These are phyloP conservation scores for Bagarius yarrelli DNA, from an alignment of 2,113 vertebrate genomes.

Conservation along the genomic window DNA sequence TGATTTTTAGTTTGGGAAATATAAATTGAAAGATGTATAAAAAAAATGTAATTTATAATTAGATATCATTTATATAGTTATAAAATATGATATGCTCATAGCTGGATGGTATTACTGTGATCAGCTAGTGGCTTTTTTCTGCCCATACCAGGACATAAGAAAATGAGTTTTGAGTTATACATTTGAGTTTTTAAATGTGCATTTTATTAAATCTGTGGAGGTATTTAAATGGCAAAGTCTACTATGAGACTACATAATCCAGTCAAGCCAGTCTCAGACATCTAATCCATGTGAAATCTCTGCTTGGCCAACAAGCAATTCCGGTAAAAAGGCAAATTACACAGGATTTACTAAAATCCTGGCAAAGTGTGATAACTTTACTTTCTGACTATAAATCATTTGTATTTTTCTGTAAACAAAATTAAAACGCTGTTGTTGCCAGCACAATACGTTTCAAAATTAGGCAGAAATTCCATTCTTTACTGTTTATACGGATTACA, in stretches of 20 bases:
- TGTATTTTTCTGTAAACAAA: neutral
- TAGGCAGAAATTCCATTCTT: neutral
- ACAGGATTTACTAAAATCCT: constrained; percentile 3
- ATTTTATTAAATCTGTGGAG: neutral
- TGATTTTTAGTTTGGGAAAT: too few species aligned
- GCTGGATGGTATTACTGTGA: too few species aligned
- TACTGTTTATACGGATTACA: neutral
- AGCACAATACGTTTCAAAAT: neutral
- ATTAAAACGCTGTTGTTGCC: neutral
- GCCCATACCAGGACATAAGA: neutral
- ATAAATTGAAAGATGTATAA: too few species aligned
- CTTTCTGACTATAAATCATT: neutral
- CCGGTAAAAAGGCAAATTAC: neutral
- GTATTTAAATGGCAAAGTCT: neutral
- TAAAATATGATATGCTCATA: too few species aligned
- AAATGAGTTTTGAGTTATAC: too few species aligned
- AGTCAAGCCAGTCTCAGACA: neutral
- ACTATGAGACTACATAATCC: neutral
- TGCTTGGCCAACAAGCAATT: neutral
- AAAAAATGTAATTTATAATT: too few species aligned
- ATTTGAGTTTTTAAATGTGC: neutral
- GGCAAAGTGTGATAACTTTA: neutral
- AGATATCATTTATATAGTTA: too few species aligned
- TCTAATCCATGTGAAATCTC: neutral
- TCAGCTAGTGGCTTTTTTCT: too few species aligned